These are phyloP conservation scores for Coptodon rendalli DNA, from an alignment of 2,113 vertebrate species.

Conservation along the genomic window DNA sequence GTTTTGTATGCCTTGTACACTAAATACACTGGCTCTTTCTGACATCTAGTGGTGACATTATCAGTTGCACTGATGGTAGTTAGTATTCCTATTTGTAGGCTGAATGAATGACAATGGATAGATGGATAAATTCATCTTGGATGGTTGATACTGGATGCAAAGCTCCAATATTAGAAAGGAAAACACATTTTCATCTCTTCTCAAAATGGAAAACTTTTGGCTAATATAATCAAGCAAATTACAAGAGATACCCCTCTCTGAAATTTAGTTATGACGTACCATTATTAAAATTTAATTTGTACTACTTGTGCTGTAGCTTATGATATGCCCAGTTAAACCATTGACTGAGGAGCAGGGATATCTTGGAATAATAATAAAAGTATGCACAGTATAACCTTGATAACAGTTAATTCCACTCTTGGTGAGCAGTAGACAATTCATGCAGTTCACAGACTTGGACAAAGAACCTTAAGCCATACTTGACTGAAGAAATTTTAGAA, in stretches of 20 bases:
- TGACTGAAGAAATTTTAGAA: background rate
- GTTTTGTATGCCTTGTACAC: background rate
- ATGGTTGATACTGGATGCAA: background rate
- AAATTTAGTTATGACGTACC: background rate
- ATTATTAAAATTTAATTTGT: background rate
- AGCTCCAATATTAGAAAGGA: background rate
- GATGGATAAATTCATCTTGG: background rate
- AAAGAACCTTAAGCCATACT: background rate
- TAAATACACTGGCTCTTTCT: background rate
- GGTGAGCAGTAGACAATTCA: background rate
- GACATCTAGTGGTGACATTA: slow-evolving; percentile 44
- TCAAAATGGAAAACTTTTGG: background rate
- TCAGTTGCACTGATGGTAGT: background rate
- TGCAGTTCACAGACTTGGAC: background rate
- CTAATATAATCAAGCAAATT: background rate
- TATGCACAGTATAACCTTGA: background rate
- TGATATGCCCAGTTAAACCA: background rate
- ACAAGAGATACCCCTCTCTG: background rate
- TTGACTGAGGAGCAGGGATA: background rate
- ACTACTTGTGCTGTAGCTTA: background rate
- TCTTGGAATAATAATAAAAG: background rate
- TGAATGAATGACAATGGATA: background rate
- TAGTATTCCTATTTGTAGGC: background rate
- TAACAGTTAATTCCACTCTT: background rate
- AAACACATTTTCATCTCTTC: background rate